Evolutionary conservation across 2,888 invertebrate species (phyloP), one percentile per base, ranked within the genome.

Genomic region (Zhuqinia jingwanae): DNA sequence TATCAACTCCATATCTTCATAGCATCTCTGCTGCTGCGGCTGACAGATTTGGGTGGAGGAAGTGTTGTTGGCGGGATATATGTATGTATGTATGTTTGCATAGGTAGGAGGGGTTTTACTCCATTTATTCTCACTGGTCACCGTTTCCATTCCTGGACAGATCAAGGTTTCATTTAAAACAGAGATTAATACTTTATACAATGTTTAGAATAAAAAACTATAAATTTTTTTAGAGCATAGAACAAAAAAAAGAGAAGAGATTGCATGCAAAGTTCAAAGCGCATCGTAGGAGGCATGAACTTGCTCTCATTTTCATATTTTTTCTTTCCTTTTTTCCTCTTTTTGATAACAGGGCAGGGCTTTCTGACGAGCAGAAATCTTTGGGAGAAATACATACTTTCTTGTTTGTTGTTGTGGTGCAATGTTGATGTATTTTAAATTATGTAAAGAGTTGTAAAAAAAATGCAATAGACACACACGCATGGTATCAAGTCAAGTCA

Each of bases 271-370:
- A n/a, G n/a, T n/a, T n/a, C n/a, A 25, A 25, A 22, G n/a, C n/a
- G n/a, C 58, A 17, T 30, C 36, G 17, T 36, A 63, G 63, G 36
- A 63, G 63, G 63, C 63, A 63, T 70, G 70, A 70, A 70, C 70
- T 70, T 70, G 70, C 70, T 70, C 70, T 70, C 45, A 50, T 70
- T 70, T 70, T 70, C 20, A 70, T 47, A 36, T 36, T 70, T 70
- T 50, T 47, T 13, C 68, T 11, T 25, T 70, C 22, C 65, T 11
- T 22, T 68, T 45, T 22, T 68, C 13, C 11, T 3, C 68, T 42
- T n/a, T 45, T 15, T 50, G 70, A 25, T 70, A 47, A 25, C 13
- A 70, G 8, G 25, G 8, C 17, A 25, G 15, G 25, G 70, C 50
- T 50, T n/a, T n/a, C n/a, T n/a, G n/a, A n/a, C n/a, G n/a, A n/a